Evolutionary conservation across 1,140 invertebrate species (phyloP), one percentile per base, ranked within the genome.

Genomic region (Meloidogyne hapla): DNA sequence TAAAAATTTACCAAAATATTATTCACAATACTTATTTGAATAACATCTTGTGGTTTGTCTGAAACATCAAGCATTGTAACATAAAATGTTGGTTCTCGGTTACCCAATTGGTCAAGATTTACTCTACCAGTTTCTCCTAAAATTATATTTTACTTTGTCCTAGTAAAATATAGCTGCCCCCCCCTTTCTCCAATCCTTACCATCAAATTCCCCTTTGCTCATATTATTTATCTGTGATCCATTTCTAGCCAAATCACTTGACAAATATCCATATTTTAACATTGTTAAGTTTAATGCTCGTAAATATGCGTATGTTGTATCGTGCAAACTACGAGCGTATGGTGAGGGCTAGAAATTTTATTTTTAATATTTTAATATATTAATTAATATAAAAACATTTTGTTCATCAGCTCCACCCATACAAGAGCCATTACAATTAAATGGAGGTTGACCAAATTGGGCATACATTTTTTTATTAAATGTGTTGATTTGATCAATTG

Each of bases 61-160:
- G 21, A n/a, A 9, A 26, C 8, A 69, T 76, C 64, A 23, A 81
- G 69, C 4, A 33, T 70, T 1, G 73, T 71, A 1, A 78, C 74
- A 42, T 67, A 75, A 61, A 81, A 83, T 42, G 76, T 64, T n/a
- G 80, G 80, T 25, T 71, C 68, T 63, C 80, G 48, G 12, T 80
- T 81, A 3, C 80, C 80, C 63, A 75, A 75, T 64, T 77, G 23
- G 45, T 74, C 69, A 21, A 83, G 74, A 6, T 26, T 67, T 25
- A 81, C 75, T 23, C 4, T 26, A 4, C 80, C 80, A 8, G 80
- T 83, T 40, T 78, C 76, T 9, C 80, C 80, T 79, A 23, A 75
- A 75, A 26, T 74, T 25, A 10, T 74, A 12, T 70, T 28, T 23
- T 48, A 48, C 15, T 72, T 72, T 26, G 5, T 21, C n/a, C n/a